A percentile compares a stretch with the other conserved stretches of the same genome.
phyloP scores from a whole-genome alignment of 2,113 vertebrate species.

The Emydocephalus ijimae region DNA sequence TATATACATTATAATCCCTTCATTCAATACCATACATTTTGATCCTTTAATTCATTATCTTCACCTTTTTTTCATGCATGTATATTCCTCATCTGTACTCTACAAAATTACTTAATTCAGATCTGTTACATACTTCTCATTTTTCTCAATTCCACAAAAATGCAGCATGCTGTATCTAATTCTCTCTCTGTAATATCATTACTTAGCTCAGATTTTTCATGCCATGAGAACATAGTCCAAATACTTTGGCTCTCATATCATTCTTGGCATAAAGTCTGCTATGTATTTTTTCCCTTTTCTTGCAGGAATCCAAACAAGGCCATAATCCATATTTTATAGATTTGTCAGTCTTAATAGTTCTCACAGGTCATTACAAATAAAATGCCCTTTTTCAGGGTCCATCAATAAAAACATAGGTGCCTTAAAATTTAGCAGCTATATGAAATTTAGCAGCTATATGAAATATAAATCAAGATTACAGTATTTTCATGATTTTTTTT shows the following conservation, averaged over 20 bases:
- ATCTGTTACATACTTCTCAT: not conserved
- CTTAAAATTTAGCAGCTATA: not conserved
- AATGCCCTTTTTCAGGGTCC: not conserved
- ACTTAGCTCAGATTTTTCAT: not conserved
- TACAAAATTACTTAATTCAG: not conserved
- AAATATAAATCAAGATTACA: conserved; percentile 1
- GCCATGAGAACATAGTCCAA: not conserved
- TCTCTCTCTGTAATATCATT: not conserved
- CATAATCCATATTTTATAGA: not conserved
- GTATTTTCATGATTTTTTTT: conserved; percentile 33
- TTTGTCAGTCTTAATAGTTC: not conserved
- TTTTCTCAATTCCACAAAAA: not conserved
- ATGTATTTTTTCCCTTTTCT: not conserved
- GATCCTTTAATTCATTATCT: not conserved
- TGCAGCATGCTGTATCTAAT: not conserved
- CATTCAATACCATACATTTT: not conserved
- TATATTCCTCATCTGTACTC: not conserved
- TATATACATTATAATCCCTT: not conserved
- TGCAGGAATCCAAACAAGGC: not conserved
- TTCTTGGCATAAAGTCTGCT: not conserved
- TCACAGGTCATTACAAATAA: not conserved
- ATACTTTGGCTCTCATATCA: not conserved
- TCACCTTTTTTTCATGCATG: not conserved
- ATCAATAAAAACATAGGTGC: not conserved
- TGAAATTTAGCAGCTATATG: not conserved